Evolutionary conservation across 1,140 invertebrate genomes (phyloP).

Genomic region (Daktulosphaira vitifoliae): DNA sequence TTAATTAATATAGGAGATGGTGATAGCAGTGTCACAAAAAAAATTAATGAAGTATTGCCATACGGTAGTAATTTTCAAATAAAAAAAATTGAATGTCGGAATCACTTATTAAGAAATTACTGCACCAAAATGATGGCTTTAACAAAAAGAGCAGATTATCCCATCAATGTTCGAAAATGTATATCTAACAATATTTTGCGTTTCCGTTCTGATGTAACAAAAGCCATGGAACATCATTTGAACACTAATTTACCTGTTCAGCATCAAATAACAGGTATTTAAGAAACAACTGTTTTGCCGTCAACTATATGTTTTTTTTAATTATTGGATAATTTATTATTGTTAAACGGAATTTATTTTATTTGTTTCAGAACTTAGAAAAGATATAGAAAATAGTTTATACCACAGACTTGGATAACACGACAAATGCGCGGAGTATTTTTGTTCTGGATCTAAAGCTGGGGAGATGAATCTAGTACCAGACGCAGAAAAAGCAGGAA

Average conservation of each 20-base stretch:
- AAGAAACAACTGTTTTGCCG: no score
- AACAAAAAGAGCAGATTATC: neutral
- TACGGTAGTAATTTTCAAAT: constrained; percentile 6
- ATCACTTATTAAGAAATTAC: constrained; percentile 3
- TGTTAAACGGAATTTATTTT: no score
- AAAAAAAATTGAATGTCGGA: constrained; percentile 1
- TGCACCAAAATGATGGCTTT: constrained; percentile 1
- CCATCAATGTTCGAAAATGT: neutral
- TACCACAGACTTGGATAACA: neutral
- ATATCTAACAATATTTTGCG: constrained; percentile 6
- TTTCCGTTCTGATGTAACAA: constrained; percentile 4
- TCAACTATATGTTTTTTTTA: no score
- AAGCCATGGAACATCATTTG: neutral
- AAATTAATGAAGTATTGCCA: neutral
- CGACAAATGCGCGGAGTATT: neutral
- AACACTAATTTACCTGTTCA: neutral
- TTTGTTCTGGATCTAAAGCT: constrained; percentile 1
- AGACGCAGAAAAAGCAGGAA: neutral
- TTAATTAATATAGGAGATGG: constrained; percentile 17
- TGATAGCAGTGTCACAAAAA: constrained; percentile 3
- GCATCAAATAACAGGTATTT: neutral
- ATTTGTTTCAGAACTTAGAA: neutral
- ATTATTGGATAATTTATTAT: no score
- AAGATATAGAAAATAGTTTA: constrained; percentile 9
- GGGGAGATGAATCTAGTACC: neutral